Base-by-base conservation (phyloP, 2,797 vertebrate genomes). In the Ptychobarbus kaznakovi region DNA sequence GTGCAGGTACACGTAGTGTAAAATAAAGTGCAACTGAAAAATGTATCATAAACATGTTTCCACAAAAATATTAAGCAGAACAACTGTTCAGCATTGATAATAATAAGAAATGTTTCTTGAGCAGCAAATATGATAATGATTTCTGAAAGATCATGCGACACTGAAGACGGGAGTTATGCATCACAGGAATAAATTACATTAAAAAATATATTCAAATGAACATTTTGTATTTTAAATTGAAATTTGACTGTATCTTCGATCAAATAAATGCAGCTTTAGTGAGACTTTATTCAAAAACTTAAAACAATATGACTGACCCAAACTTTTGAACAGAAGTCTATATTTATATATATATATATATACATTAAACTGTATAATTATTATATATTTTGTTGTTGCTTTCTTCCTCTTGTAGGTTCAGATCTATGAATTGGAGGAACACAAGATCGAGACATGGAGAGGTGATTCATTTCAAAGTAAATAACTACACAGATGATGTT, bases 381-480 rank as follows among this genome's bases (percentile, higher is more conserved):
- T 25, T 12, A 10, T 46, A 46, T 46, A 8, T 65, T 46, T 65
- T 20, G 42, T 58, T 40, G 35, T 35, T 40, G 1, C 0, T 74
- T 61, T 63, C 6, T 38, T 16, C 35, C 85, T 83, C 25, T 42
- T 32, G 4, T 90, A 99, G 98, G 98, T 99, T 91, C 98, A 99
- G 92, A 99, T 99, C 92, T 97, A 97, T 0, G 97, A 99, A 91
- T 93, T 99, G 88, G 98, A 99, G 90, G 96, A 95, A 65, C 98
- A 99, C 92, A 98, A 96, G 92, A 99, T 99, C 28, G 96, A 99
- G 91, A 99, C 97, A 61, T 99, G 98, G 98, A 94, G 98, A 96
- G 98, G 98, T 99, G 95, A 97, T 92, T 92, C 92, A 87, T 92
- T 91, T 92, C 89, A 83, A 94, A 94, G 93, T 95, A 95, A 95